Evolutionary conservation across 1,140 invertebrate genomes (phyloP), one percentile per base, ranked within the genome.

Genomic region (Drosophila funebris): DNA sequence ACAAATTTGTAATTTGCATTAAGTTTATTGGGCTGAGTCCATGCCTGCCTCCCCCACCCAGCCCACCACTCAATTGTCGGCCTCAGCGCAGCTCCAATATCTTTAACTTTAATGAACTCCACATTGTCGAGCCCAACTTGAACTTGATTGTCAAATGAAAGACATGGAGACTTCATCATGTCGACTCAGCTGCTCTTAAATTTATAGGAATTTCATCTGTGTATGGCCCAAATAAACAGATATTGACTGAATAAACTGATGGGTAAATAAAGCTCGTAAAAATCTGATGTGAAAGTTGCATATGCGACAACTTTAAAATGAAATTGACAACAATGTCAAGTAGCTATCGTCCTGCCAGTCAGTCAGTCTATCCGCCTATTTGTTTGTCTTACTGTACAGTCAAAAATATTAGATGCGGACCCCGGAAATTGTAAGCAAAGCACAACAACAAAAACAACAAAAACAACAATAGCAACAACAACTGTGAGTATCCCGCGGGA

Each of bases 1-100:
- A 66, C 71, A 88, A 87, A 80, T 62, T 85, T 79, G 82, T 85
- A 87, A 87, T 87, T 87, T 87, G 83, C 83, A 88, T 87, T 83
- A 87, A 88, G 87, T 88, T 88, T 87, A 88, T 87, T 76, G 76
- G 44, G 36, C 8, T 31, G 29, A 5, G 24, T 1, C 9, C 6
- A 36, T n/a, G 27, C 16, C 16, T 11, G 1, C 53, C 20, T 13
- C 6, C 14, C n/a, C 4, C 16, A 2, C 13, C 5, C 1, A 11
- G 9, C 29, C 5, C 2, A 8, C 0, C 13, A 7, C 50, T 54
- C 18, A 72, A 69, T 50, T 61, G 36, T 6, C 39, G 29, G 18
- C 14, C 52, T 36, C 37, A 46, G 20, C 24, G 36, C 39, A 13
- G 14, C 56, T 33, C 3, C 33, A 46, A 41, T 57, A 50, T 48